These are phyloP conservation scores for Forpus xanthops DNA, from an alignment of 2,797 vertebrate genomes.

Conservation along the genomic window DNA sequence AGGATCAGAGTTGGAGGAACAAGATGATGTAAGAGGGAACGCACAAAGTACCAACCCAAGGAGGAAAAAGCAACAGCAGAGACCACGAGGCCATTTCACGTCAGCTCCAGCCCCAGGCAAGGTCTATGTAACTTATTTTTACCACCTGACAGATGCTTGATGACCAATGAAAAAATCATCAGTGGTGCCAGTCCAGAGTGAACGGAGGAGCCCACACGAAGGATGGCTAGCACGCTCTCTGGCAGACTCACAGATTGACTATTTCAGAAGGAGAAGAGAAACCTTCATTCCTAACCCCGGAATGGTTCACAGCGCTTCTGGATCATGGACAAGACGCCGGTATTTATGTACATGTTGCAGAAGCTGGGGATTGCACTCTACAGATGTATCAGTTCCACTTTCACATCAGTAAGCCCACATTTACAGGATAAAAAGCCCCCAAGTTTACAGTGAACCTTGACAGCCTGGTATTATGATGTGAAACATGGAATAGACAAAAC, in stretches of 20 bases:
- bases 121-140: neutral
- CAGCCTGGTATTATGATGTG: neutral
- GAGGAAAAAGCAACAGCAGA: neutral
- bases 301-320: neutral
- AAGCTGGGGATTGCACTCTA: neutral
- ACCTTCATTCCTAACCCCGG: neutral
- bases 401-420: neutral
- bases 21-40: neutral
- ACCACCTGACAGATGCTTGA: neutral
- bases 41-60: neutral
- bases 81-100: neutral
- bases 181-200: neutral
- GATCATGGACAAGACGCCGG: rapidly evolving
- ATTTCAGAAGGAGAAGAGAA: neutral
- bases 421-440: neutral
- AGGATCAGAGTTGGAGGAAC: neutral
- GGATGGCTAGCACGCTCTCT: neutral
- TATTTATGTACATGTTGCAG: rapidly evolving
- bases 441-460: neutral
- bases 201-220: neutral
- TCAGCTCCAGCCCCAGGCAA: neutral
- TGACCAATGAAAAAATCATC: neutral
- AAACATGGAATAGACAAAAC: neutral
- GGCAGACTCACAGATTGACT: neutral
- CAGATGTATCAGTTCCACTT: neutral